These are phyloP conservation scores for Bombyx mori DNA, from an alignment of 1,140 invertebrate genomes.

Conservation along the genomic window ASM3026992v2 NC_085116.1:5229501-5230000, in stretches of 20 bases:
- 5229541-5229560: too few species aligned
- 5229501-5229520: too few species aligned
- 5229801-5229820: constrained; percentile 40
- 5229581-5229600: too few species aligned
- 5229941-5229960: constrained; percentile 5
- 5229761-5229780: constrained; percentile 51
- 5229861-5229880: constrained; percentile 23
- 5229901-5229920: constrained; percentile 8
- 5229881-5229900: constrained; percentile 48
- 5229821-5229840: constrained; percentile 35
- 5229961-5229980: neutral
- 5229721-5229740: constrained; percentile 40
- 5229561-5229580: too few species aligned
- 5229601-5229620: too few species aligned
- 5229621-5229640: too few species aligned
- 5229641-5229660: too few species aligned
- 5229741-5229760: constrained; percentile 31
- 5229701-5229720: constrained; percentile 51
- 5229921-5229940: constrained; percentile 16
- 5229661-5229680: constrained; percentile 17
- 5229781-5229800: constrained; percentile 39
- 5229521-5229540: too few species aligned
- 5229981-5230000: neutral
- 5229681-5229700: constrained; percentile 57
- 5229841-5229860: constrained; percentile 47